Evolutionary conservation across 2,113 vertebrate genomes (phyloP).

Genomic region (Turdus rufiventris): DNA sequence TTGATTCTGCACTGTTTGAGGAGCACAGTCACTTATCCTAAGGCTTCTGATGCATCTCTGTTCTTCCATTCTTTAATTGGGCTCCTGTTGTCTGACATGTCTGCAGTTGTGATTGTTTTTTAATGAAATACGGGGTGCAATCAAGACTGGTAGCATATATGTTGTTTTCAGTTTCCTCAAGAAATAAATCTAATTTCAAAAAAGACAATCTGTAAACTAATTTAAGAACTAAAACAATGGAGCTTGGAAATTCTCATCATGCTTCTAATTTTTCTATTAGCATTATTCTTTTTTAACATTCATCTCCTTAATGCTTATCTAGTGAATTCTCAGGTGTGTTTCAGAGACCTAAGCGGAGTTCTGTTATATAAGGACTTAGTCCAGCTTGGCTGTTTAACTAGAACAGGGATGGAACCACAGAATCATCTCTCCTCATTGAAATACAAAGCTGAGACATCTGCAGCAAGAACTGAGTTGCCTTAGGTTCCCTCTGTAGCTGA

Average conservation of each 20-base stretch:
- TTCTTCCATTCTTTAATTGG: constrained; percentile 11
- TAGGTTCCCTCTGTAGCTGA: not conserved
- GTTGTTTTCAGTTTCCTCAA: constrained; percentile 54
- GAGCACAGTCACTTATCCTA: not conserved
- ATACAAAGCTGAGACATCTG: not conserved
- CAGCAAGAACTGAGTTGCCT: not conserved
- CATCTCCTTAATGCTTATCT: not conserved
- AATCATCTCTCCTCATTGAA: not conserved
- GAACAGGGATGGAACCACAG: not conserved
- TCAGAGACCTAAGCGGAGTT: not conserved
- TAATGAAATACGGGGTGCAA: constrained; percentile 31
- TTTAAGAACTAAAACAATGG: constrained; percentile 17
- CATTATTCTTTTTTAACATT: not conserved
- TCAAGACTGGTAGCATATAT: constrained; percentile 55
- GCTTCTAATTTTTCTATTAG: not conserved
- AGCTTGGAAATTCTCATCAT: not conserved
- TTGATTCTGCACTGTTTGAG: not conserved
- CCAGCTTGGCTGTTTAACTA: not conserved
- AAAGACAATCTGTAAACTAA: constrained; percentile 27
- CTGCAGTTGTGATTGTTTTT: constrained; percentile 29
- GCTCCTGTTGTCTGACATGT: constrained; percentile 39
- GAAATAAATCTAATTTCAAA: constrained; percentile 65
- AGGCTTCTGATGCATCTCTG: not conserved
- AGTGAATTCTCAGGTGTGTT: not conserved
- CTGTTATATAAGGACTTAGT: not conserved